phyloP scores from a whole-genome alignment of 2,113 vertebrate species.

The Megaceryle maxima region DNA sequence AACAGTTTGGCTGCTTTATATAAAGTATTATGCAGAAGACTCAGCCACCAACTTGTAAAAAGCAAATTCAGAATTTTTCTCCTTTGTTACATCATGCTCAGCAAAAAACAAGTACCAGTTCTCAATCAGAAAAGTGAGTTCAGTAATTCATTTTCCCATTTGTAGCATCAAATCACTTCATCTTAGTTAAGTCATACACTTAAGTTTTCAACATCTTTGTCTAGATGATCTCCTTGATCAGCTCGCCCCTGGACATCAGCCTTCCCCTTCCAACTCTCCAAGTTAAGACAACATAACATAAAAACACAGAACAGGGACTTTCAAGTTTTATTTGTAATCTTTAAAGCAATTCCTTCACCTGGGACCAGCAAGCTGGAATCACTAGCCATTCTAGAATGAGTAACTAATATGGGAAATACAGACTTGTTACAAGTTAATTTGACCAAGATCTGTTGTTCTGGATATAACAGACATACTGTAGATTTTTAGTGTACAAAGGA shows the following conservation, averaged over 20 bases:
- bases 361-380: not conserved
- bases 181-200: not conserved
- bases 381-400: not conserved
- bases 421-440: not conserved
- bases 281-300: not conserved
- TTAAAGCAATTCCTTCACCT: not conserved
- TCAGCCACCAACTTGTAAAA: not conserved
- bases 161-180: not conserved
- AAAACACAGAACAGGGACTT: not conserved
- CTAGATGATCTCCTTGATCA: not conserved
- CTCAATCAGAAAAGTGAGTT: not conserved
- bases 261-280: not conserved
- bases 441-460: not conserved
- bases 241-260: not conserved
- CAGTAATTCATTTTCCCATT: not conserved
- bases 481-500: not conserved
- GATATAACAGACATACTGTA: not conserved
- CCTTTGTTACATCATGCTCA: not conserved
- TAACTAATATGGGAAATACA: not conserved
- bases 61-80: not conserved
- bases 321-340: not conserved
- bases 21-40: not conserved
- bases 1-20: not conserved
- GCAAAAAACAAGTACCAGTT: not conserved
- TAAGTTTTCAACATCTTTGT: not conserved